phyloP scores from a whole-genome alignment of 2,113 vertebrate species.

The Sigmodon hispidus region DNA sequence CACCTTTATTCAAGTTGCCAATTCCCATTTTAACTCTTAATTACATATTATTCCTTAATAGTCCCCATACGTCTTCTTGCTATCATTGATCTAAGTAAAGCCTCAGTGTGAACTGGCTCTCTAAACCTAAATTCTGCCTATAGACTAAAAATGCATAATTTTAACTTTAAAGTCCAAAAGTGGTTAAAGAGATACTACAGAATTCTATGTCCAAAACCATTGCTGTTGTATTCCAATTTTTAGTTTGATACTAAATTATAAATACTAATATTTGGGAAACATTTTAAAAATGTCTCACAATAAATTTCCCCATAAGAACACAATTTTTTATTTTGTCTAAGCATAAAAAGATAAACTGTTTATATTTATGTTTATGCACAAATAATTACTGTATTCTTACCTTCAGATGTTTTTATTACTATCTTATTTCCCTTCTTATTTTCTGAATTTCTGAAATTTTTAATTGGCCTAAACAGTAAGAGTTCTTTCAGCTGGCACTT shows the following conservation, averaged over 20 bases:
- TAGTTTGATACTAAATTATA: constrained; percentile 1
- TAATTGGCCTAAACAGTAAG: constrained; percentile 31
- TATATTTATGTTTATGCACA: constrained; percentile 60
- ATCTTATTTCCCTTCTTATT: constrained; percentile 58
- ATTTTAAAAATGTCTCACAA: constrained; percentile 19
- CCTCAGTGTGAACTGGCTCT: constrained; percentile 34
- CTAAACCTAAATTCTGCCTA: not conserved
- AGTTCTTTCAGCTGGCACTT: constrained; percentile 60
- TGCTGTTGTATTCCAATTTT: constrained; percentile 44
- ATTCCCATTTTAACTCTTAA: constrained; percentile 33
- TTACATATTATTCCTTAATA: constrained; percentile 36
- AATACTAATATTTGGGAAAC: constrained; percentile 15
- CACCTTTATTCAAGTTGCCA: constrained; percentile 19
- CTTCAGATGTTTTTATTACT: constrained; percentile 62
- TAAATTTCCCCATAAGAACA: constrained; percentile 40
- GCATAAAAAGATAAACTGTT: constrained; percentile 56
- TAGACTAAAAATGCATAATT: constrained; percentile 5
- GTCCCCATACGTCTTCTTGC: constrained; percentile 38
- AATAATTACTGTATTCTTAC: constrained; percentile 64
- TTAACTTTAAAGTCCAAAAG: not conserved
- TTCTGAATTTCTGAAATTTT: constrained; percentile 65
- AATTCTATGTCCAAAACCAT: not conserved
- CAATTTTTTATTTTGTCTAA: constrained; percentile 50
- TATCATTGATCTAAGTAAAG: not conserved
- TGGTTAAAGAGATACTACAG: constrained; percentile 26